Conservation (phyloP, 2,113 vertebrate genomes). For the Anser brachyrhynchus region DNA sequence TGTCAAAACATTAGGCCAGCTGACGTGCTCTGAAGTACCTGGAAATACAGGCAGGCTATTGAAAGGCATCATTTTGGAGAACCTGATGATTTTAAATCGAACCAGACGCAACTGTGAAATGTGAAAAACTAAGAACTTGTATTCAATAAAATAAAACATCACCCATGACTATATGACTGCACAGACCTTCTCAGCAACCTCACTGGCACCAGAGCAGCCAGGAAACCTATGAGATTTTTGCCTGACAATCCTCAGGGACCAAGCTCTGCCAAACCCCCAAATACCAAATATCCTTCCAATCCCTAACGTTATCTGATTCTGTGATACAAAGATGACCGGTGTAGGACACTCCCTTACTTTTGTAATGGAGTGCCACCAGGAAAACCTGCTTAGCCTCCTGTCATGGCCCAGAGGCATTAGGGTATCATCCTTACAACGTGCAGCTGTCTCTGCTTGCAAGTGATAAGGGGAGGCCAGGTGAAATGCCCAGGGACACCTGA, state of each 20-base stretch:
- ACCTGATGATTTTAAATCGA: neutral
- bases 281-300: no score
- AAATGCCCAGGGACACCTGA: neutral
- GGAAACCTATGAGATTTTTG: neutral
- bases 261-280: neutral
- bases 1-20: neutral
- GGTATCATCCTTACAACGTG: neutral
- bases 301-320: no score
- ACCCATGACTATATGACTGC: rapidly evolving
- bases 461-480: neutral
- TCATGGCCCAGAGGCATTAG: neutral
- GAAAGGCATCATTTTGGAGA: neutral
- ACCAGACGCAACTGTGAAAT: neutral
- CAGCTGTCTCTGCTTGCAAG: neutral
- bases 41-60: neutral
- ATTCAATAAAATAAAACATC: no score
- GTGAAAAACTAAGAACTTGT: neutral
- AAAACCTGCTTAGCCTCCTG: neutral
- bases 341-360: neutral
- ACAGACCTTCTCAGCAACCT: neutral
- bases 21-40: neutral
- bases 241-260: neutral
- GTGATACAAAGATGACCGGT: neutral
- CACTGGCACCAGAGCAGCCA: rapidly evolving
- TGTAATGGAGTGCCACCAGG: neutral